These are phyloP conservation scores for Bufo gargarizans DNA, from an alignment of 2,113 vertebrate genomes.

Conservation along the genomic window DNA sequence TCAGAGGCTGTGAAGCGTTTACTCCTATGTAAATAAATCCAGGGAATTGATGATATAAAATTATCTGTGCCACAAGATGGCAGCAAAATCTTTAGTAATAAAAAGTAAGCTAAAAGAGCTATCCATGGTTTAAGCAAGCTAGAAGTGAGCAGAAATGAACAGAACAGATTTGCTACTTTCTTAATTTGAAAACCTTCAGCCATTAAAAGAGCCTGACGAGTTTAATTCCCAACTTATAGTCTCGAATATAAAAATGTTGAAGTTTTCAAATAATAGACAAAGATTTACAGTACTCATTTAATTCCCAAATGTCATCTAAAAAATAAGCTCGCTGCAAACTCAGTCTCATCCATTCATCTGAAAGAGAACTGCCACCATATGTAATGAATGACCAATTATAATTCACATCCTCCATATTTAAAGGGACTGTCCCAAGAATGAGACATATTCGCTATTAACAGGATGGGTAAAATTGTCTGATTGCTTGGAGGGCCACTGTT, in stretches of 20 bases:
- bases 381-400: no score
- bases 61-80: constrained; percentile 36
- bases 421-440: no score
- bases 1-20: not conserved
- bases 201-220: not conserved
- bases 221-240: no score
- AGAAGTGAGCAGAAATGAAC: not conserved
- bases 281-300: no score
- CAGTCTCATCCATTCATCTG: no score
- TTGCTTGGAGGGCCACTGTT: no score
- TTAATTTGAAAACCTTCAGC: not conserved
- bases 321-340: no score
- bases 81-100: constrained; percentile 11
- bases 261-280: not conserved
- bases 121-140: not conserved
- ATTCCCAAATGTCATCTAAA: no score
- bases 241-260: not conserved
- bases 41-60: not conserved
- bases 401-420: no score
- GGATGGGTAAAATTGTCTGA: no score
- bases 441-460: no score
- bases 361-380: no score
- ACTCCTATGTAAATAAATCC: not conserved
- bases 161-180: not conserved
- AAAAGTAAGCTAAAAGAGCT: not conserved